Percentiles rank a stretch among this genome's conserved stretches.
These are phyloP conservation scores for Sebastes ruberrimus DNA, from an alignment of 2,797 vertebrate genomes.

Conservation along the genomic window DNA sequence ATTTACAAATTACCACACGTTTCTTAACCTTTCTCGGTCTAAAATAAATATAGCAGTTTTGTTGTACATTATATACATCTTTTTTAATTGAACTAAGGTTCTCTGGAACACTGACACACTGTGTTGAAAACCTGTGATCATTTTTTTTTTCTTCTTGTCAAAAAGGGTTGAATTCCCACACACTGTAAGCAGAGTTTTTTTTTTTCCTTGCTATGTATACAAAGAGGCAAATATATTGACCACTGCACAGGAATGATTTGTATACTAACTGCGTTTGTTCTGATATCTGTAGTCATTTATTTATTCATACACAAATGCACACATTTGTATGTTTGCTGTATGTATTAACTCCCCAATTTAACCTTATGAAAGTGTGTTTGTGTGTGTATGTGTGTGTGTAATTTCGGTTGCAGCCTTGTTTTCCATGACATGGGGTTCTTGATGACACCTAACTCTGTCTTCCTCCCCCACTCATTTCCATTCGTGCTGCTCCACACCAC, in stretches of 20 bases:
- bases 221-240: neutral
- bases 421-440: slow-evolving; percentile 35
- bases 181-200: neutral
- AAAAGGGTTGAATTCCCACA: neutral
- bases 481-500: slow-evolving; percentile 47
- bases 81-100: too few relatives aligned
- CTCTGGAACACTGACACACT: too few relatives aligned
- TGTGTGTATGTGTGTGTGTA: neutral
- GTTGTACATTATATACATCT: accelerated
- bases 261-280: neutral
- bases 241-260: neutral
- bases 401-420: slow-evolving; percentile 15
- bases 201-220: too few relatives aligned
- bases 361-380: neutral
- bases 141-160: too few relatives aligned
- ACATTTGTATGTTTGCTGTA: neutral
- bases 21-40: too few relatives aligned
- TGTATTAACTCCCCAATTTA: neutral
- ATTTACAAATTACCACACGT: too few relatives aligned
- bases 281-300: neutral
- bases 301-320: neutral
- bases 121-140: too few relatives aligned
- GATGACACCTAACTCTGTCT: slow-evolving; percentile 30
- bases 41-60: too few relatives aligned
- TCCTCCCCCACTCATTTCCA: slow-evolving; percentile 41